Evolutionary conservation across 2,797 vertebrate genomes (phyloP).

Genomic region (Alcedo quadribrachys): DNA sequence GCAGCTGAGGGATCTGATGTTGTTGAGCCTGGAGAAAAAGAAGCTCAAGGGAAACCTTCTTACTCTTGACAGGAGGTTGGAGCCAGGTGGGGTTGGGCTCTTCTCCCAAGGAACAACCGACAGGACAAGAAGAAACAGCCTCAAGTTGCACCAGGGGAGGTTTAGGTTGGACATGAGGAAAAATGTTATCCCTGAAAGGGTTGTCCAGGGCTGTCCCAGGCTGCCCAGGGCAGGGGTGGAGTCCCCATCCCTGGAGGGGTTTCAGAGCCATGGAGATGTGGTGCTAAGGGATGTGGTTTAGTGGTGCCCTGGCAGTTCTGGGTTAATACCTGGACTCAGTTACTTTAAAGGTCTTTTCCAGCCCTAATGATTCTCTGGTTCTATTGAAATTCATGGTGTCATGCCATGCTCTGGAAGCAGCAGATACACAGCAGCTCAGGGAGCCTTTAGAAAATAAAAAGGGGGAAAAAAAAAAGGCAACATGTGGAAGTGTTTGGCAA

Average conservation of each 20-base stretch:
- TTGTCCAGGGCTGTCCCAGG: neutral
- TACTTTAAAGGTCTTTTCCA: neutral
- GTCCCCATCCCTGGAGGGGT: neutral
- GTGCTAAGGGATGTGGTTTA: neutral
- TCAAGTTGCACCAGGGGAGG: neutral
- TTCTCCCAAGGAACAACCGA: too few relatives aligned
- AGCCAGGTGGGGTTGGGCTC: too few relatives aligned
- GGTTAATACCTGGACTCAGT: neutral
- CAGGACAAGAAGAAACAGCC: neutral
- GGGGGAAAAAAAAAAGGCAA: neutral
- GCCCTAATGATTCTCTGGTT: neutral
- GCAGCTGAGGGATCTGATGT: too few relatives aligned
- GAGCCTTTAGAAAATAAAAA: neutral
- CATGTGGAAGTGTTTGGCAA: neutral
- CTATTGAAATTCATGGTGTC: neutral
- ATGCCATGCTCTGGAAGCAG: neutral
- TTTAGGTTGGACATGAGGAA: neutral
- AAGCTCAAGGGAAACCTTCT: too few relatives aligned
- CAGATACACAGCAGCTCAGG: neutral
- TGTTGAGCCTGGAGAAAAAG: too few relatives aligned
- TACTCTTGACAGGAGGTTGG: too few relatives aligned
- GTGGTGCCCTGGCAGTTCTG: neutral
- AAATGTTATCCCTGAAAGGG: neutral
- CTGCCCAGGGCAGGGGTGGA: neutral
- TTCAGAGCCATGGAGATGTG: neutral